Base-by-base conservation (phyloP, 2,113 vertebrate genomes). In the Aleadryas rufinucha region DNA sequence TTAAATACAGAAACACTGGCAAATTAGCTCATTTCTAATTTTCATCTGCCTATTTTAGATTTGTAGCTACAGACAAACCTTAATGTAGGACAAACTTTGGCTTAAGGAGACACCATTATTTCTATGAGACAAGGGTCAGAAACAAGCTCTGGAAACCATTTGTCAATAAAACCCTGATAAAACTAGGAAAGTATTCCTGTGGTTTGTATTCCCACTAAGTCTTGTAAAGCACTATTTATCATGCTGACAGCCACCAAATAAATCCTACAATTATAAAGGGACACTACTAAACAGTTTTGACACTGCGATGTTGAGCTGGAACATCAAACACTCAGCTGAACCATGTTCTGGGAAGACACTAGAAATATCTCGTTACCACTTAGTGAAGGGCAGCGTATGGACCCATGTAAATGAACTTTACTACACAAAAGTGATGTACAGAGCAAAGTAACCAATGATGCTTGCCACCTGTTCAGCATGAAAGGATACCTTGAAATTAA, bases 401-500 rank as follows among this genome's bases (percentile, higher is more conserved):
- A 41, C 63, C 57, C 15, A 13, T 21, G 24, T 50, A 85, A 88
- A 90, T 86, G 54, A 91, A 74, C 42, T 88, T 84, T 27, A 27
- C 26, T 74, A 28, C 47, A 79, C 53, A 77, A 41, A 95, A 92
- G 47, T 71, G 37, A 47, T 65, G 47, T 35, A 54, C 59, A 5
- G 13, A 86, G 30, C 30, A 70, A 76, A 93, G 35, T 45, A 88
- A 47, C 52, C 61, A 70, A 52, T 49, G 30, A 81, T 88, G 68
- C 64, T 93, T 93, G 52, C 82, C 95, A 96, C 83, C 92, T 97
- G 93, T 68, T 83, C 47, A 66, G 52, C 54, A 52, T 44, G 23
- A 96, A 96, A 96, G n/a, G 35, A 44, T 74, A 91, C 59, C 90
- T 94, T 86, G 90, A 95, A 96, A 97, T 91, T n/a, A 68, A 68